These are phyloP conservation scores for Drosophila mayri DNA, from an alignment of 1,140 invertebrate species.

Conservation along the genomic window DNA sequence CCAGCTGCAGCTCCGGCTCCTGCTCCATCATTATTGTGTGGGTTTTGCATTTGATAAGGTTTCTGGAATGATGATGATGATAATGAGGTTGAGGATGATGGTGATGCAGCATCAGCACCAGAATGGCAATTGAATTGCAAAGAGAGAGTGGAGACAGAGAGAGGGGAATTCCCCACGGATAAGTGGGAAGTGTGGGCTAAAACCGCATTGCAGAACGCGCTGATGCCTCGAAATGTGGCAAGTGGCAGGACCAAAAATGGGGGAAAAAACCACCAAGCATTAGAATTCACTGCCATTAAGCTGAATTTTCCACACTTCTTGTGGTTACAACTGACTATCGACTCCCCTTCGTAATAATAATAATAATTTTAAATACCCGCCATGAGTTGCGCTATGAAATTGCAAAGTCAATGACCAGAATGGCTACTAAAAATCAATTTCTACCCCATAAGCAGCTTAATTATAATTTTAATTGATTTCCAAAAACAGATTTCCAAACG, in stretches of 20 bases:
- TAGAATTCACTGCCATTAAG: conserved; percentile 41
- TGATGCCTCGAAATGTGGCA: conserved; percentile 50
- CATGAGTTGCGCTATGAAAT: conserved; percentile 5
- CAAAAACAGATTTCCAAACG: conserved; percentile 48
- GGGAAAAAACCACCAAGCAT: conserved; percentile 7
- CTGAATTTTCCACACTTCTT: conserved; percentile 40
- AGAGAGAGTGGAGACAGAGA: neutral
- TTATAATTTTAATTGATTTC: conserved; percentile 73
- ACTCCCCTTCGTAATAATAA: neutral
- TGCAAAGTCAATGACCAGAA: conserved; percentile 45
- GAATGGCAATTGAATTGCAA: conserved; percentile 56
- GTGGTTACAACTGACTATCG: conserved; percentile 24
- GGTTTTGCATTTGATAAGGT: conserved; percentile 51
- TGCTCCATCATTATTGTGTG: conserved; percentile 7
- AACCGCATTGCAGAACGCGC: conserved; percentile 55
- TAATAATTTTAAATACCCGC: conserved; percentile 28
- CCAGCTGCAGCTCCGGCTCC: conserved; percentile 3
- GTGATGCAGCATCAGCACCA: conserved; percentile 25
- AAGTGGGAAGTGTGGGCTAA: conserved; percentile 4
- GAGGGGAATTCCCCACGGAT: conserved; percentile 15
- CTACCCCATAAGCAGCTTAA: conserved; percentile 58
- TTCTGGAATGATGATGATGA: conserved; percentile 49
- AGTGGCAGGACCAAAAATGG: conserved; percentile 24
- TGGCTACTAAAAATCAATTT: conserved; percentile 64
- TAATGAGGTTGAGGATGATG: conserved; percentile 37